Evolutionary conservation across 2,113 vertebrate genomes (phyloP).

Genomic region (Phylloscopus trochiloides): DNA sequence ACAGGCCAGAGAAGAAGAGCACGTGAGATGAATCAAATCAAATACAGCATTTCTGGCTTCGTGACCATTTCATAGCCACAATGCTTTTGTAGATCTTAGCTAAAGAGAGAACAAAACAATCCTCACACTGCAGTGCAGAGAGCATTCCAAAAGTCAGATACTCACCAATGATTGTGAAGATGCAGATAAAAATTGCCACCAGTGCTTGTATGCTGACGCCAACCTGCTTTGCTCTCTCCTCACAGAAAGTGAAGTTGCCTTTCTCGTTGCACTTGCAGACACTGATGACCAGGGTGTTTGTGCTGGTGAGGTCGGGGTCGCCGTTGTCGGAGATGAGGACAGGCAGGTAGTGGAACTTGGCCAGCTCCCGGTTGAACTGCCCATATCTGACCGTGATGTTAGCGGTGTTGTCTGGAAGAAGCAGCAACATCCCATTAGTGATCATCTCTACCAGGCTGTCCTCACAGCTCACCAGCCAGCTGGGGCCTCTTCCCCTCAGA

Average conservation of each 20-base stretch:
- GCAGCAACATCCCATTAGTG: background rate
- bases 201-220: constrained; percentile 85
- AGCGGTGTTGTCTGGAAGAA: constrained; percentile 85
- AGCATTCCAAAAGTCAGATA: background rate
- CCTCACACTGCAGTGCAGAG: background rate
- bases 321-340: constrained; percentile 87
- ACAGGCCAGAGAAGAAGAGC: background rate
- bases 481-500: background rate
- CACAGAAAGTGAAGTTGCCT: constrained; percentile 78
- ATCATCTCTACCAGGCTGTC: background rate
- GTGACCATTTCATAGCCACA: background rate
- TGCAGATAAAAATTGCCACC: constrained; percentile 83
- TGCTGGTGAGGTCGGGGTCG: constrained; percentile 74
- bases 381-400: constrained; percentile 83
- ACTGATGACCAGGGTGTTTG: constrained; percentile 74
- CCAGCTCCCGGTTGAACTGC: constrained; percentile 81
- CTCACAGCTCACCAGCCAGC: background rate
- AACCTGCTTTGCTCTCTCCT: constrained; percentile 56
- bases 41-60: background rate
- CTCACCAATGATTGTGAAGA: constrained; percentile 88
- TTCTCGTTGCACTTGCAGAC: constrained; percentile 83
- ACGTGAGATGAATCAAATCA: background rate
- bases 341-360: constrained; percentile 80
- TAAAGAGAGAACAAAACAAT: background rate
- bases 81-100: background rate